Percentiles rank a stretch among this genome's conserved stretches.
phyloP scores from a whole-genome alignment of 2,888 invertebrate species.

The Lysandra coridon region DNA sequence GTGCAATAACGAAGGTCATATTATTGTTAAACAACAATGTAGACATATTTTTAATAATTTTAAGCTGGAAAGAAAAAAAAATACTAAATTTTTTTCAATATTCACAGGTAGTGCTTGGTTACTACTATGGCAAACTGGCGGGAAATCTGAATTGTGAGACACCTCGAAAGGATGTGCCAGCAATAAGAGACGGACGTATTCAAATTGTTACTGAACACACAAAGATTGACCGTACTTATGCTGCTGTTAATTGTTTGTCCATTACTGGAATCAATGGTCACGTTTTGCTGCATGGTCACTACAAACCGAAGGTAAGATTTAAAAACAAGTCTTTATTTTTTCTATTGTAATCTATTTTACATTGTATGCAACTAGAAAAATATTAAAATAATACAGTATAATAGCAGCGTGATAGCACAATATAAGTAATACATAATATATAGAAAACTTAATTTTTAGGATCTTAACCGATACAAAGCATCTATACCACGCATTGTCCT shows the following conservation, averaged over 20 bases:
- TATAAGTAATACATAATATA: neutral
- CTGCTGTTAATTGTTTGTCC: conserved; percentile 60
- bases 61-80: too few relatives aligned
- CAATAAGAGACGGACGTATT: conserved; percentile 75
- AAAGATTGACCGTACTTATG: conserved; percentile 75
- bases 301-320: conserved; percentile 57
- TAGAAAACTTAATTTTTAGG: conserved; percentile 45
- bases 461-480: conserved; percentile 51
- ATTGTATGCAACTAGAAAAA: too few relatives aligned
- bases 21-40: neutral
- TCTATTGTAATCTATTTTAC: too few relatives aligned
- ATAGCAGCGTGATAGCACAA: too few relatives aligned
- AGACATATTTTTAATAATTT: too few relatives aligned
- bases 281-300: conserved; percentile 56
- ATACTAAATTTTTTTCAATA: neutral
- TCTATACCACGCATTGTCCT: conserved; percentile 57
- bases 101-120: conserved; percentile 79
- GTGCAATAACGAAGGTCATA: conserved; percentile 79
- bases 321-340: too few relatives aligned
- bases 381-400: too few relatives aligned
- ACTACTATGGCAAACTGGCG: conserved; percentile 84
- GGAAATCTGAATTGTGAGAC: conserved; percentile 85
- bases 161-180: conserved; percentile 76
- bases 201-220: conserved; percentile 80
- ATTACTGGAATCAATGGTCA: conserved; percentile 61